Evolutionary conservation across 2,113 vertebrate species (phyloP), one percentile per base, ranked within the genome.

Genomic region (Nematolebias whitei): DNA sequence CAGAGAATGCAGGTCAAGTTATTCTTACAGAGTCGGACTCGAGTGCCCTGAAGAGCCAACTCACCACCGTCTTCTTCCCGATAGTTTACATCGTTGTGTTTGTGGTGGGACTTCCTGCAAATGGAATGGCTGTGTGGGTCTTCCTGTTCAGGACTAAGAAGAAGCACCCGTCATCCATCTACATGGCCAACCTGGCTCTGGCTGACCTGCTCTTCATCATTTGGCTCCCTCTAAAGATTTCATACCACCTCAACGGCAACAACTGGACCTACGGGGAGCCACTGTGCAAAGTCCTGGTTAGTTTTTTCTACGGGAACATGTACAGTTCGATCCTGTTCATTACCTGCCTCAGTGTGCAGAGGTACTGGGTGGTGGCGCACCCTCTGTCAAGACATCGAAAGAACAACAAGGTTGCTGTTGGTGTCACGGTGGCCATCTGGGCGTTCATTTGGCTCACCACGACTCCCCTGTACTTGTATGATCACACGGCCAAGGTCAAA

Each of bases 251-350:
- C 0, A 94, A 93, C 3, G 95, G 95, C 52, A 99, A 98, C 86
- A 75, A 98, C 76, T 99, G 97, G 97, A 71, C 67, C 4, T 98
- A 92, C 0, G 96, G 97, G 0, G 96, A 98, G 80, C 84, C 73
- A 16, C 87, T 98, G 44, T 99, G 97, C 86, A 98, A 96, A 84
- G 93, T 98, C 0, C 50, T 98, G 1, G 85, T 97, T 45, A 88
- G 89, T 39, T 98, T 98, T 89, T 99, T 98, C 90, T 99, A 98
- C 0, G 95, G 94, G 14, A 99, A 98, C 88, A 99, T 99, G 97
- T 99, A 99, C 74, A 94, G 95, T 70, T 99, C 98, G 10, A 89
- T 99, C 18, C 92, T 98, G 12, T 98, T 99, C 85, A 96, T 99
- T 81, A 87, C 95, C 6, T 98, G 96, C 80, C 92, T 99, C 76